Evolutionary conservation across 2,113 vertebrate genomes (phyloP), one percentile per base, ranked within the genome.

Genomic region (Gambusia affinis): DNA sequence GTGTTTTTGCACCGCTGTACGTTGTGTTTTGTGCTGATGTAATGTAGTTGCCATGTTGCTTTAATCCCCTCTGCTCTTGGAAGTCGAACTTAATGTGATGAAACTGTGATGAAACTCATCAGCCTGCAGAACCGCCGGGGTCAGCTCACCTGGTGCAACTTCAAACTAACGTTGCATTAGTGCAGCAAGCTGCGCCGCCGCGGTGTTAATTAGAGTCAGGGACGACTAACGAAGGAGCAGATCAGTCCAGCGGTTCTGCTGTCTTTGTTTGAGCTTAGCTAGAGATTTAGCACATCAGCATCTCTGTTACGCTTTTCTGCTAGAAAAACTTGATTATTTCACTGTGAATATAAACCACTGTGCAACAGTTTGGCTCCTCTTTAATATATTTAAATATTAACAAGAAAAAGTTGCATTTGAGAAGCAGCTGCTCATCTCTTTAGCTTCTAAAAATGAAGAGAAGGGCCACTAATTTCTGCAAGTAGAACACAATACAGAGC

Each of bases 91-190:
- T 44, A 72, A 64, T 28, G 33, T 88, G 88, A 87, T 89, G 81
- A 86, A 86, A 89, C 72, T 0, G 8, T 22, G 30, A 78, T 91
- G 88, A 87, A 92, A 92, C 78, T 3, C 10, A 14, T 74, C 42
- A 4, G 83, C 73, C 79, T 87, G 73, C 33, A 70, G 30, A 63
- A 31, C 11, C n/a, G n/a, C 11, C n/a, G n/a, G 35, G 17, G 62
- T 66, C 75, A 66, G 51, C 7, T 83, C 66, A 67, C 64, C 73
- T 79, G 82, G 68, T 74, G 88, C 82, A 88, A 71, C 76, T 62
- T 79, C 15, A 47, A 1, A 42, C 64, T 22, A 51, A 33, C 47
- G 8, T 72, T 66, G 22, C 72, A 65, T 2, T 27, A 8, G 22
- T 6, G 33, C 39, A 6, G 57, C 60, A 28, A 37, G 10, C 29